phyloP scores from a whole-genome alignment of 2,113 vertebrate genomes.

The Cebus imitator region DNA sequence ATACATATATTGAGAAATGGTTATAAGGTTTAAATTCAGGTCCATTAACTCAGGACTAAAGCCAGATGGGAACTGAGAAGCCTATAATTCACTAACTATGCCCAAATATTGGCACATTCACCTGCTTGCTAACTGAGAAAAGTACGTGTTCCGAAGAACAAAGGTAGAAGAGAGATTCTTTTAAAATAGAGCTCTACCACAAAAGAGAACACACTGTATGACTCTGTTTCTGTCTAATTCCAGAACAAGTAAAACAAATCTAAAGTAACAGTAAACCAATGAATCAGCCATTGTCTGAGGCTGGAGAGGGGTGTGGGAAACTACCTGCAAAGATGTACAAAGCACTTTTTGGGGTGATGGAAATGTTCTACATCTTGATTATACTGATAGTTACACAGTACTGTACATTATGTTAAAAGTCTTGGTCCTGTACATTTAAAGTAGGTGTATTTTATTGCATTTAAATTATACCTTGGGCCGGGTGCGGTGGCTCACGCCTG shows the following conservation, averaged over 20 bases:
- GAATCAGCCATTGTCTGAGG: neutral
- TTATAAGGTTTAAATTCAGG: slow-evolving; percentile 12
- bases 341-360: neutral
- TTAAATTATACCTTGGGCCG: neutral
- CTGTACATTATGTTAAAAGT: neutral
- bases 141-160: neutral
- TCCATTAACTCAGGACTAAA: neutral
- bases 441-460: neutral
- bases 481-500: too few species aligned
- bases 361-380: neutral
- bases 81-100: neutral
- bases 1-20: neutral
- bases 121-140: neutral
- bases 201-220: neutral
- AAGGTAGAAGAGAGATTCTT: neutral
- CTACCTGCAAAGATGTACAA: neutral
- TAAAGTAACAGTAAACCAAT: neutral
- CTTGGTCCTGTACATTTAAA: neutral
- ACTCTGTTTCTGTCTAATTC: neutral
- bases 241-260: neutral
- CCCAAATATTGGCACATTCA: neutral
- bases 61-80: neutral
- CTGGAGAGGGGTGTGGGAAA: neutral
- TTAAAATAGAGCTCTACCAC: neutral
- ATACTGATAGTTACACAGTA: neutral